These are phyloP conservation scores for Lycopodina hypogea DNA, from an alignment of 37 sponge, comb jelly and placozoan genomes.

Conservation along the genomic window DNA sequence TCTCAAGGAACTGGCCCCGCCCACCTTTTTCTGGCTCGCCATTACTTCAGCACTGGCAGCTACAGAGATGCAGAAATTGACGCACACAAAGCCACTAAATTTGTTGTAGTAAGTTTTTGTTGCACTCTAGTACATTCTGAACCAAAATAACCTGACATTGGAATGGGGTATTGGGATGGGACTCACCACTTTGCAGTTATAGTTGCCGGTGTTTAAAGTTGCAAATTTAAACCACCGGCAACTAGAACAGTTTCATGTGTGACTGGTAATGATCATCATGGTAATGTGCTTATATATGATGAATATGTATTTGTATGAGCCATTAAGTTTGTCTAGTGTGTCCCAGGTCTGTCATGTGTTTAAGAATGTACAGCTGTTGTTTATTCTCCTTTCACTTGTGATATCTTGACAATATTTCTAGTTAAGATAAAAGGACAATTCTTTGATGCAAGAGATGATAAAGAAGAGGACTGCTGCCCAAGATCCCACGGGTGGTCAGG, in stretches of 20 bases:
- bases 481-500: neutral
- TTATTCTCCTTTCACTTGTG: too few relatives aligned
- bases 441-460: slow-evolving; percentile 15
- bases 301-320: neutral
- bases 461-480: neutral
- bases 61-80: slow-evolving; percentile 65
- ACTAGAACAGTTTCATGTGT: too few relatives aligned
- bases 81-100: slow-evolving; percentile 74
- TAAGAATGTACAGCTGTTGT: too few relatives aligned
- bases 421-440: slow-evolving; percentile 23
- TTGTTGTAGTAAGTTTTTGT: slow-evolving; percentile 39
- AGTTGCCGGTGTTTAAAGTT: too few relatives aligned
- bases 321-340: neutral
- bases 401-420: too few relatives aligned
- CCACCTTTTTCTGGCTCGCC: slow-evolving; percentile 72
- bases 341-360: too few relatives aligned
- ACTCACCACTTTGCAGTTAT: too few relatives aligned
- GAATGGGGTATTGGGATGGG: too few relatives aligned
- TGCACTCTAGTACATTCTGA: neutral
- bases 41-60: slow-evolving; percentile 59
- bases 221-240: too few relatives aligned
- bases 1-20: too few relatives aligned
- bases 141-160: too few relatives aligned
- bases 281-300: neutral
- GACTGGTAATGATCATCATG: too few relatives aligned